phyloP scores from a whole-genome alignment of 2,888 invertebrate species.

The Clostera curtula region DNA sequence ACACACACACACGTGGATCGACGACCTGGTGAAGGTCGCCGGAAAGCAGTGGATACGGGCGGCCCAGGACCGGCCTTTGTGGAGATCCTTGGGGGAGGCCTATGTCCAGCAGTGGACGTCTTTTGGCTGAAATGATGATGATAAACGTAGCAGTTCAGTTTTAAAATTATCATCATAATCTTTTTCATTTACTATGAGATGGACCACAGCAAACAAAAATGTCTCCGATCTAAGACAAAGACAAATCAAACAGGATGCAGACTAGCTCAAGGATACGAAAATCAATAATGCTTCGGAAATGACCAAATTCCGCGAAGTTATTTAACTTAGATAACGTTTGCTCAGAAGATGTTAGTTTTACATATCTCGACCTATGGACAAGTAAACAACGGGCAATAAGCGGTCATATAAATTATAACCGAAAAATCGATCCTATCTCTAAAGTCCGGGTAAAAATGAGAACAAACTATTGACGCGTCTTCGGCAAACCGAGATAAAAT shows the following conservation, averaged over 20 bases:
- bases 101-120: no score
- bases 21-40: no score
- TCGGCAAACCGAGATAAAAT: constrained; percentile 74
- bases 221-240: constrained; percentile 27
- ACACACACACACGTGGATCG: no score
- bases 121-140: no score
- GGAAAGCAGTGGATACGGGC: no score
- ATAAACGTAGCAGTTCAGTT: no score
- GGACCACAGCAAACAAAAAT: constrained; percentile 18
- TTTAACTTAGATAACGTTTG: constrained; percentile 64
- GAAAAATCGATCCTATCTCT: constrained; percentile 63
- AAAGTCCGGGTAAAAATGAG: constrained; percentile 59
- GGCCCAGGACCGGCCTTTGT: no score
- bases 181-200: constrained; percentile 8
- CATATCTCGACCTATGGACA: constrained; percentile 50
- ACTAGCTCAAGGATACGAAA: constrained; percentile 39
- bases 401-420: constrained; percentile 61
- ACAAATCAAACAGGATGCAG: constrained; percentile 50
- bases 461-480: constrained; percentile 71
- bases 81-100: no score
- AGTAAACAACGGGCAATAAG: constrained; percentile 55
- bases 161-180: no score
- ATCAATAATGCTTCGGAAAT: constrained; percentile 49
- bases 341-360: constrained; percentile 60
- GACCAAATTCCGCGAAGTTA: constrained; percentile 61